Conservation (phyloP, 2,888 invertebrate species). For the Chymomyza procnemis region DNA sequence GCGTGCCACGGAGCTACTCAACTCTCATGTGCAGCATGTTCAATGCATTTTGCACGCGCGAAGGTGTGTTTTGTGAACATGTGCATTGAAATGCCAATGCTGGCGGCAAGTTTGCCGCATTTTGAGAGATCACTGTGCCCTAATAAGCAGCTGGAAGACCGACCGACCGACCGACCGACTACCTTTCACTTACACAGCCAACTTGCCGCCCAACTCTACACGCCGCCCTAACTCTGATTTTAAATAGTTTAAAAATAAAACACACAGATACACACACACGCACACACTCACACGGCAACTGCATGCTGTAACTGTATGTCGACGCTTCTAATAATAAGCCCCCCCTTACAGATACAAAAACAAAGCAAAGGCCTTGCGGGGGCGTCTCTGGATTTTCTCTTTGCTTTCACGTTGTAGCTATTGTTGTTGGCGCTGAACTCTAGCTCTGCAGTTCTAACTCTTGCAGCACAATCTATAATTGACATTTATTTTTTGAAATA, state of each 20-base stretch:
- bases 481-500: not conserved
- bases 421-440: slow-evolving; percentile 7
- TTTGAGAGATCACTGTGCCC: not conserved
- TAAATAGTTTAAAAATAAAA: slow-evolving; percentile 55
- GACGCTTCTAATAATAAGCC: slow-evolving; percentile 44
- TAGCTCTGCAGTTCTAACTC: slow-evolving; percentile 7
- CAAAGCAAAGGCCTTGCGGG: slow-evolving; percentile 49
- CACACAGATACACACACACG: slow-evolving; percentile 21
- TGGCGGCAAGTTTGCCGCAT: not conserved
- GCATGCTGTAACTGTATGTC: not conserved
- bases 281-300: slow-evolving; percentile 1
- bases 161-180: too few species aligned
- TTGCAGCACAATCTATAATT: not conserved
- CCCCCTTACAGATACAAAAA: slow-evolving; percentile 12
- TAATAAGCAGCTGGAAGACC: slow-evolving; percentile 2
- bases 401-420: slow-evolving; percentile 27
- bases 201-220: not conserved
- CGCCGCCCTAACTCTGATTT: slow-evolving; percentile 33
- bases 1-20: not conserved
- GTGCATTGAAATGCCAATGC: slow-evolving; percentile 2
- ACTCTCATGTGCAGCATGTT: not conserved
- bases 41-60: not conserved
- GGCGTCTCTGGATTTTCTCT: slow-evolving; percentile 49
- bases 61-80: not conserved
- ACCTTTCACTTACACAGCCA: slow-evolving; percentile 43